A percentile compares a stretch with the other conserved stretches of the same genome.
These are phyloP conservation scores for Turdus rufiventris DNA, from an alignment of 2,113 vertebrate genomes.

Conservation along the genomic window DNA sequence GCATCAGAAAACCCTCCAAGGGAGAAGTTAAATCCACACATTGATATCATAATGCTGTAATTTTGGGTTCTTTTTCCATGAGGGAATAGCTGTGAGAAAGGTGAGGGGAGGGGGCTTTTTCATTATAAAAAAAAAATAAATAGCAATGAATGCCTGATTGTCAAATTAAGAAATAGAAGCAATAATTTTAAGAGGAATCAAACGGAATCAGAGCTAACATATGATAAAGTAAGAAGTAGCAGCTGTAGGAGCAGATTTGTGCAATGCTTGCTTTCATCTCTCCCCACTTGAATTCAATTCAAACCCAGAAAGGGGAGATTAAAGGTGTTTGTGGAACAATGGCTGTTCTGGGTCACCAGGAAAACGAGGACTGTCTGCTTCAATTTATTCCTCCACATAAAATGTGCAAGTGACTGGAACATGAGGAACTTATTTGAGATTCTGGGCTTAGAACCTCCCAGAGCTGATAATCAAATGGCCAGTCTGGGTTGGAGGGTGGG, in stretches of 20 bases:
- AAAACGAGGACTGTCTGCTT: conserved; percentile 48
- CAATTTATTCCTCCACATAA: neutral
- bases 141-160: neutral
- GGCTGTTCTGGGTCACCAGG: conserved; percentile 40
- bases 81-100: neutral
- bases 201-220: conserved; percentile 18
- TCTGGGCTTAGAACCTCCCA: neutral
- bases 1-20: neutral
- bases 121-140: neutral
- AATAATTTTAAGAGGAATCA: conserved; percentile 30
- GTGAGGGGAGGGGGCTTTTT: neutral
- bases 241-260: conserved; percentile 36
- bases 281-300: conserved; percentile 36
- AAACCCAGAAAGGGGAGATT: conserved; percentile 50
- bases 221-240: neutral
- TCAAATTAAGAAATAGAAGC: conserved; percentile 2
- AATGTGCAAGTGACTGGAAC: neutral
- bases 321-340: conserved; percentile 41
- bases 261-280: conserved; percentile 48
- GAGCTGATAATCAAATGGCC: neutral
- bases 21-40: neutral
- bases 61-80: neutral
- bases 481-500: neutral
- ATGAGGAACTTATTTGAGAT: neutral
- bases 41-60: neutral